A percentile compares a stretch with the other conserved stretches of the same genome.
These are phyloP conservation scores for Dendrocincla fuliginosa DNA, from an alignment of 2,797 vertebrate genomes.

Conservation along the genomic window DNA sequence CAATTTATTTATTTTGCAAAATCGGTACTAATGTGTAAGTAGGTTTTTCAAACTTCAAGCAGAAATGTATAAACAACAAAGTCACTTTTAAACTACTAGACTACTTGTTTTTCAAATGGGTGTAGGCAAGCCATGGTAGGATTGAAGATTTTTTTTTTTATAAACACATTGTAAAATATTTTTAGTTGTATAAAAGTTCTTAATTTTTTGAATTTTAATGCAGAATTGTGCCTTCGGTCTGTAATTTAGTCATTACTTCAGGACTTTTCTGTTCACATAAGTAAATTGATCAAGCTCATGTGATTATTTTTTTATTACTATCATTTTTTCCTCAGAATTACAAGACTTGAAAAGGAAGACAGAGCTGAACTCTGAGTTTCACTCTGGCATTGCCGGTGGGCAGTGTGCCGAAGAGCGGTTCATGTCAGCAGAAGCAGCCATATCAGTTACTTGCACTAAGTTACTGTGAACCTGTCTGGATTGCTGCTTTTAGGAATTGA, in stretches of 20 bases:
- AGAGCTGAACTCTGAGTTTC: background rate
- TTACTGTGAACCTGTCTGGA: background rate
- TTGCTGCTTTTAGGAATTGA: background rate
- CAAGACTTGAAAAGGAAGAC: background rate
- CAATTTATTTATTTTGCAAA: background rate
- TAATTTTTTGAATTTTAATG: rapidly evolving
- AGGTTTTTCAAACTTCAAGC: background rate
- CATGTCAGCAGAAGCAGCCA: rapidly evolving
- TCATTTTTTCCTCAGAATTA: background rate
- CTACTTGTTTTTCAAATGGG: background rate
- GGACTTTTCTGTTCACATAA: background rate
- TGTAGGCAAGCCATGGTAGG: background rate
- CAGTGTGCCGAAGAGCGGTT: background rate
- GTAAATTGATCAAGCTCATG: background rate
- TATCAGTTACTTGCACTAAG: background rate
- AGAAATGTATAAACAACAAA: background rate
- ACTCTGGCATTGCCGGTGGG: background rate
- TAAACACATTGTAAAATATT: background rate
- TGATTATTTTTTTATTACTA: background rate
- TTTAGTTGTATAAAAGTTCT: background rate
- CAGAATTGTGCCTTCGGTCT: rapidly evolving
- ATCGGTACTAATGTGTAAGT: background rate
- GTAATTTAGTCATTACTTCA: background rate
- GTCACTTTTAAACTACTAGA: background rate
- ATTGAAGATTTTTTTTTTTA: background rate